Evolutionary conservation across 2,113 vertebrate genomes (phyloP).

Genomic region (Rhegmatorhina hoffmannsi): DNA sequence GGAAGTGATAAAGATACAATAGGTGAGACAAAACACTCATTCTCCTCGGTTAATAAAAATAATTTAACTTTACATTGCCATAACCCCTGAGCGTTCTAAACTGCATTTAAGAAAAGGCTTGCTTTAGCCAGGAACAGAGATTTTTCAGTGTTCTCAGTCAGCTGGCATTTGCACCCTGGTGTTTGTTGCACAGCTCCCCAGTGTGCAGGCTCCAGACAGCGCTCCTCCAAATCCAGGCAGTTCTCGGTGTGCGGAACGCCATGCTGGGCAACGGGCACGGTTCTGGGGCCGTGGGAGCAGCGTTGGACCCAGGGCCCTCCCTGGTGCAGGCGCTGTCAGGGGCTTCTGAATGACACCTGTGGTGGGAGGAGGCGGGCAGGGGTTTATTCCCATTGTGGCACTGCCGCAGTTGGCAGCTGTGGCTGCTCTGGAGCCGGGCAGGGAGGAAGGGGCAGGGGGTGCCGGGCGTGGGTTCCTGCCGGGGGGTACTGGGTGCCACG

Average conservation of each 20-base stretch:
- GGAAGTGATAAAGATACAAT: constrained; percentile 23
- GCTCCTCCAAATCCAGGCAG: not conserved
- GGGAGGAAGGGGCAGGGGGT: not conserved
- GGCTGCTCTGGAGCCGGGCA: not conserved
- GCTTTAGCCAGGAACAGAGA: not conserved
- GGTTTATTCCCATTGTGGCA: not conserved
- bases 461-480: not conserved
- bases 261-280: not conserved
- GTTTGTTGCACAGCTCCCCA: not conserved
- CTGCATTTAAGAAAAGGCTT: not conserved
- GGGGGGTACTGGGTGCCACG: not conserved
- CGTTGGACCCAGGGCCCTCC: not conserved
- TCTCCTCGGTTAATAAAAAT: constrained; percentile 33
- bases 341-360: not conserved
- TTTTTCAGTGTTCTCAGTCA: not conserved
- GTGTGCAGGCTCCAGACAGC: not conserved
- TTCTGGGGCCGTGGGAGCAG: not conserved
- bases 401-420: not conserved
- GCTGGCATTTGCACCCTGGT: not conserved
- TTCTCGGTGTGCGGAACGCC: accelerated
- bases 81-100: not conserved
- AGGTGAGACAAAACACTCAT: not conserved
- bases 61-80: constrained; percentile 46
- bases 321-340: not conserved
- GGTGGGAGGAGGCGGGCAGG: not conserved